A percentile compares a stretch with the other conserved stretches of the same genome.
These are phyloP conservation scores for Gymnogyps californianus DNA, from an alignment of 2,113 vertebrate species.

Conservation along the genomic window DNA sequence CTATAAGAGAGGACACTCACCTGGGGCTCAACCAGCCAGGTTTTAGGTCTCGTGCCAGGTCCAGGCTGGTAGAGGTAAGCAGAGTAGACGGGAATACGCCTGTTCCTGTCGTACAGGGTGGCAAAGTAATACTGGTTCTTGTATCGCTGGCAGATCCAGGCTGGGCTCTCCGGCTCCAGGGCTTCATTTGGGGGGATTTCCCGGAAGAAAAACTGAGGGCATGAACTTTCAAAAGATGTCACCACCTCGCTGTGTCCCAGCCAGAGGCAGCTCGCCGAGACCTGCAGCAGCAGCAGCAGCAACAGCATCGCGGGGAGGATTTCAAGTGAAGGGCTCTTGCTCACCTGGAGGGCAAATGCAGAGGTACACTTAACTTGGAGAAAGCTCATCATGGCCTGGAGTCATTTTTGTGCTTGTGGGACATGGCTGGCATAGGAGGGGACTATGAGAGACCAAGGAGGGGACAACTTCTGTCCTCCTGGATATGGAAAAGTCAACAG, in stretches of 20 bases:
- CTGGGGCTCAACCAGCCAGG: slow-evolving; percentile 10
- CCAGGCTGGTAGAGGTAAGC: slow-evolving; percentile 23
- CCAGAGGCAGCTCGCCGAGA: not conserved
- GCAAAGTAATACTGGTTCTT: not conserved
- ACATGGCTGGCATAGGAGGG: not conserved
- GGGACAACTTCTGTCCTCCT: not conserved
- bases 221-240: not conserved
- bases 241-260: not conserved
- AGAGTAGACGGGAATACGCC: slow-evolving; percentile 25
- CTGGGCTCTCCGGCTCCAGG: not conserved
- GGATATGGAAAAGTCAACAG: not conserved
- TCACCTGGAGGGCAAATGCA: not conserved
- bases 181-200: not conserved
- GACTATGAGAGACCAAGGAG: not conserved
- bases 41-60: not conserved
- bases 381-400: not conserved
- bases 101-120: not conserved
- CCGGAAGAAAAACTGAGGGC: slow-evolving; percentile 19
- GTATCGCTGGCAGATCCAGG: slow-evolving; percentile 35
- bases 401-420: not conserved
- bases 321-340: not conserved
- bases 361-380: not conserved
- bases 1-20: not conserved
- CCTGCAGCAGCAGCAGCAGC: slow-evolving; percentile 26
- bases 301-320: not conserved